Base-by-base conservation (phyloP, 2,113 vertebrate genomes). In the Paracanthobrama guichenoti region DNA sequence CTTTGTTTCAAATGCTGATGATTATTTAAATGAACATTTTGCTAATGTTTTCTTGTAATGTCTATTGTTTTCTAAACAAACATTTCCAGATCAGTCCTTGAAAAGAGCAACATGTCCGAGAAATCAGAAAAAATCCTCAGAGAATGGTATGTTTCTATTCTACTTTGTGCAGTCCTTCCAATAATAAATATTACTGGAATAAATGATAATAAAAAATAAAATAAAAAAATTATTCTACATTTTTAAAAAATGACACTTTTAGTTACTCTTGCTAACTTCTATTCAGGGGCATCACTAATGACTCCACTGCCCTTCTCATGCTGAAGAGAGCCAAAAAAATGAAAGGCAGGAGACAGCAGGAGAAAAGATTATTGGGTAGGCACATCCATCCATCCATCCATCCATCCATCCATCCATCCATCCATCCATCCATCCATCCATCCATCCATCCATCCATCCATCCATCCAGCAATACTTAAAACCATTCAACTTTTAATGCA, bases 271-370 rank as follows among this genome's bases (percentile, higher is more conserved):
- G 55, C 39, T 60, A 4, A 22, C 14, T 44, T 60, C n/a, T 35
- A 1, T 85, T 26, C 84, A 99, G 98, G 98, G 97, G 97, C 69
- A 96, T 99, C 92, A 96, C 93, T 20, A 89, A 96, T 88, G 91
- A 94, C 85, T 92, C 94, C 86, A 98, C 97, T 69, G 96, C 96
- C 80, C 95, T 95, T 16, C 92, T 97, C 81, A 96, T 99, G 95
- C 91, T 98, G 72, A 97, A 95, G 90, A 96, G 97, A 89, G 97
- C 97, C 66, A 90, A 94, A 85, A 99, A 95, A 92, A 98, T 99
- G 97, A 96, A 95, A 84, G 91, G 94, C 4, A 94, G 93, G 86
- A 97, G 94, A 87, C 87, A 89, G 16, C 89, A 84, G 86, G 86
- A 87, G 81, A 95, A 90, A 89, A 95, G 88, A 84, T 72, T 89